Evolutionary conservation across 2,113 vertebrate genomes (phyloP).

Genomic region (Solea solea): DNA sequence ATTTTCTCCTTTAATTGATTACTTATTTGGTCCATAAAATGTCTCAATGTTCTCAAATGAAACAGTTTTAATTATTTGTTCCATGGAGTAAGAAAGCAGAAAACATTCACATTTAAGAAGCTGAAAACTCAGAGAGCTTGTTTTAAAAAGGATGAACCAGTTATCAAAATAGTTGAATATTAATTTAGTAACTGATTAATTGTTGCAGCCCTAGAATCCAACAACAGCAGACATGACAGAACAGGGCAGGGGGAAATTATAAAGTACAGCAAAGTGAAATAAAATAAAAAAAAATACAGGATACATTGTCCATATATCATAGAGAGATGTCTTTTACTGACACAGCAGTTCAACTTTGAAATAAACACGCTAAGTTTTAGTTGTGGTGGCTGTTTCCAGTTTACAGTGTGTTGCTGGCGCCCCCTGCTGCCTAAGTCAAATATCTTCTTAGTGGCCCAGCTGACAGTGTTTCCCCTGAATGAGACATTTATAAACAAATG

Average conservation of each 20-base stretch:
- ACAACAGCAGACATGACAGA: constrained; percentile 39
- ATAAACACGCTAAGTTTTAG: constrained; percentile 29
- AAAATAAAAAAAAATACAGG: constrained; percentile 2
- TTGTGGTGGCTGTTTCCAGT: constrained; percentile 35
- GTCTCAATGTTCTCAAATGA: too few species aligned
- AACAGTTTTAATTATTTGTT: too few species aligned
- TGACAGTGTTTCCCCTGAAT: constrained; percentile 1
- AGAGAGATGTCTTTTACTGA: constrained; percentile 21
- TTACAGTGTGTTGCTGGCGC: constrained; percentile 27
- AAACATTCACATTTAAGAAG: too few species aligned
- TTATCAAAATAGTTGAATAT: too few species aligned
- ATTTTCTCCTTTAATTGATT: too few species aligned
- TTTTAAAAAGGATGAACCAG: too few species aligned
- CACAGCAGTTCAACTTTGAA: constrained; percentile 41
- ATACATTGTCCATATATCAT: constrained; percentile 18
- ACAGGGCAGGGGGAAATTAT: neutral
- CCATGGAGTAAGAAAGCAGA: too few species aligned
- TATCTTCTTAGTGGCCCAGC: constrained; percentile 22
- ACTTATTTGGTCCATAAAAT: too few species aligned
- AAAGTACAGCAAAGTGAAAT: constrained; percentile 34
- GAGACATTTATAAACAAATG: neutral
- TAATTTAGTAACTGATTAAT: too few species aligned
- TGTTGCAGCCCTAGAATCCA: neutral
- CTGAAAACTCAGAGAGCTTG: too few species aligned
- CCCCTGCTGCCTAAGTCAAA: constrained; percentile 60